Evolutionary conservation across 1,140 invertebrate species (phyloP).

Genomic region (Periplaneta americana): DNA sequence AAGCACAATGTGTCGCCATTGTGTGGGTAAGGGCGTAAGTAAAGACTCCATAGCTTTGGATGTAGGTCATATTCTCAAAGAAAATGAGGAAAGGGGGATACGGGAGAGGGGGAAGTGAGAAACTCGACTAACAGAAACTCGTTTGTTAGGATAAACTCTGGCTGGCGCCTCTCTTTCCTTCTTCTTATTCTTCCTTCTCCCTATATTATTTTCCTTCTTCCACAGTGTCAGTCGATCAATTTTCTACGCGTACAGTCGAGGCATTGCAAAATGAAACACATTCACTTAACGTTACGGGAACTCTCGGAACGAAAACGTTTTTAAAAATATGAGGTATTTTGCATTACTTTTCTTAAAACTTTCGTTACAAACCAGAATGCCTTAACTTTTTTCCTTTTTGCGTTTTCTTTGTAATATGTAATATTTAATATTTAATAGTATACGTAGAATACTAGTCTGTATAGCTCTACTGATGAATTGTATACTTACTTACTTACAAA

Average conservation of each 20-base stretch:
- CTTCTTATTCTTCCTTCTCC: not conserved
- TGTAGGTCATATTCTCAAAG: not conserved
- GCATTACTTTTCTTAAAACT: not conserved
- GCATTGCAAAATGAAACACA: not conserved
- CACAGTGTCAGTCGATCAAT: not conserved
- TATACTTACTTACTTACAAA: too few relatives aligned
- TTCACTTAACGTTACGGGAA: not conserved
- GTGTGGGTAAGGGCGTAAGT: not conserved
- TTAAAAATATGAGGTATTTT: not conserved
- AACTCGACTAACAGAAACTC: not conserved
- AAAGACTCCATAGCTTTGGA: not conserved
- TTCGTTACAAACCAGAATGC: not conserved
- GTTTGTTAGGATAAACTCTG: not conserved
- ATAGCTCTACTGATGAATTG: too few relatives aligned
- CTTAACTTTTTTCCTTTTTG: not conserved
- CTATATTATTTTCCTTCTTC: not conserved
- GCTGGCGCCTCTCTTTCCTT: not conserved
- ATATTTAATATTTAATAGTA: too few relatives aligned
- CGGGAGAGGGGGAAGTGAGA: too few relatives aligned
- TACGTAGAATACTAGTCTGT: too few relatives aligned
- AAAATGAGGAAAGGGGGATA: too few relatives aligned
- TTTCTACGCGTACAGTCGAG: not conserved
- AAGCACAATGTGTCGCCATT: not conserved
- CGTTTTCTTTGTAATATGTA: not conserved
- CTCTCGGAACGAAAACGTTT: not conserved